These are phyloP conservation scores for Hylaeus anthracinus DNA, from an alignment of 1,140 invertebrate species.

Conservation along the genomic window DNA sequence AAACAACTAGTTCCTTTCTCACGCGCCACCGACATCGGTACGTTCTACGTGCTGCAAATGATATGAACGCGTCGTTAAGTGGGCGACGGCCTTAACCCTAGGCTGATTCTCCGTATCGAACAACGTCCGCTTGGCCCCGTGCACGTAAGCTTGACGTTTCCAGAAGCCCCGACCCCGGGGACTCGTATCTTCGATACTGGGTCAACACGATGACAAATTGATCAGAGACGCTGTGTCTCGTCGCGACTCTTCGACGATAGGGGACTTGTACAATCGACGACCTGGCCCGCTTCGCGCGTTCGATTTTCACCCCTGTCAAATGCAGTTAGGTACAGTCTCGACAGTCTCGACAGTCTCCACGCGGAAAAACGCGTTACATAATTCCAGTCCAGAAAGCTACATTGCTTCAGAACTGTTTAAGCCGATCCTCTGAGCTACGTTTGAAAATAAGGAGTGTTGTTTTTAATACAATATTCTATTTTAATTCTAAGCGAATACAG, in stretches of 20 bases:
- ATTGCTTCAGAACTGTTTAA: no score
- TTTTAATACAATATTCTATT: no score
- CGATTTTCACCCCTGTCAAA: conserved; percentile 38
- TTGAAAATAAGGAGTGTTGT: no score
- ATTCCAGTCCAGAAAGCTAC: conserved; percentile 11
- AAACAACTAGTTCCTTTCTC: no score
- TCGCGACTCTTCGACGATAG: not conserved
- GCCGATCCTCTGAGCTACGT: no score
- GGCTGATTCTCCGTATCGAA: not conserved
- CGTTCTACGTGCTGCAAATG: no score
- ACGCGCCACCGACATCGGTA: no score
- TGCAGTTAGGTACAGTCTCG: not conserved
- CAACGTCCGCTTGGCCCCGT: not conserved
- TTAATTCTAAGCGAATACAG: no score
- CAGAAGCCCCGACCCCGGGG: conserved; percentile 53
- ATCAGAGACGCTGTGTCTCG: conserved; percentile 54
- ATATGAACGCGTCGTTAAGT: no score
- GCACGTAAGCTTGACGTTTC: conserved; percentile 35
- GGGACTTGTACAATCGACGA: conserved; percentile 1
- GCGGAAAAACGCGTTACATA: conserved; percentile 8
- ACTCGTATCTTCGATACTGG: conserved; percentile 63
- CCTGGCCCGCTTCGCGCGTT: not conserved
- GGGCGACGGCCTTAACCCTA: no score
- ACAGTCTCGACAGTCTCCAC: not conserved
- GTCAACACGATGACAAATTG: conserved; percentile 67